These are phyloP conservation scores for Popillia japonica DNA, from an alignment of 1,140 invertebrate genomes.

Conservation along the genomic window DNA sequence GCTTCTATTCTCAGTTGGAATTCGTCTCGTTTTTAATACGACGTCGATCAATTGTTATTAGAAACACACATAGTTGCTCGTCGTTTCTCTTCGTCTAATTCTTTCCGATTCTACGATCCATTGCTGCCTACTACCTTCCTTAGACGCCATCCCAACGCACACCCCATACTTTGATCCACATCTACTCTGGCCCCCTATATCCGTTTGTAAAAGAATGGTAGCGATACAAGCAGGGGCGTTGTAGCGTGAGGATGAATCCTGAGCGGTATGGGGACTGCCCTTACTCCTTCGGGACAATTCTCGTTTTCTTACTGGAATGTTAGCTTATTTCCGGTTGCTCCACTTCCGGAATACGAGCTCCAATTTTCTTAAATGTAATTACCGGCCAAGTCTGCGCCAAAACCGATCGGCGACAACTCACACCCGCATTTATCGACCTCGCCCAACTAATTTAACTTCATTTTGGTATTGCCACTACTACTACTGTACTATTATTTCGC, in stretches of 20 bases:
- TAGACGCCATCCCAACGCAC: neutral
- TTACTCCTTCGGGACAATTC: conserved; percentile 44
- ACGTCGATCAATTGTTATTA: conserved; percentile 16
- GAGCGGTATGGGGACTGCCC: neutral
- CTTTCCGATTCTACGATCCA: neutral
- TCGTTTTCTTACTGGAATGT: conserved; percentile 45
- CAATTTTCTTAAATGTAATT: conserved; percentile 55
- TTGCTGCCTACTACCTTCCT: neutral
- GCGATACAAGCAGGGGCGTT: neutral
- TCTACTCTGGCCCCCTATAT: neutral
- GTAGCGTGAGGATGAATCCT: neutral
- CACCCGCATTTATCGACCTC: conserved; percentile 33
- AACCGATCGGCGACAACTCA: conserved; percentile 48
- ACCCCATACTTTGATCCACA: neutral
- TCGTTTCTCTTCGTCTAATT: conserved; percentile 31
- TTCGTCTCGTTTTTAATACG: conserved; percentile 10
- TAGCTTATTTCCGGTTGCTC: conserved; percentile 49
- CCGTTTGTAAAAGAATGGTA: neutral
- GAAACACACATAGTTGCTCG: neutral
- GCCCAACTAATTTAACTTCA: conserved; percentile 39
- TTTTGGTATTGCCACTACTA: neutral
- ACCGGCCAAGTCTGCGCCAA: conserved; percentile 43
- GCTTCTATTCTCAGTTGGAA: neutral
- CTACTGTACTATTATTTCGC: neutral
- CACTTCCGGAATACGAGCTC: conserved; percentile 48